Base-by-base conservation (phyloP, 2,113 vertebrate genomes). In the Pseudorectes ferrugineus region DNA sequence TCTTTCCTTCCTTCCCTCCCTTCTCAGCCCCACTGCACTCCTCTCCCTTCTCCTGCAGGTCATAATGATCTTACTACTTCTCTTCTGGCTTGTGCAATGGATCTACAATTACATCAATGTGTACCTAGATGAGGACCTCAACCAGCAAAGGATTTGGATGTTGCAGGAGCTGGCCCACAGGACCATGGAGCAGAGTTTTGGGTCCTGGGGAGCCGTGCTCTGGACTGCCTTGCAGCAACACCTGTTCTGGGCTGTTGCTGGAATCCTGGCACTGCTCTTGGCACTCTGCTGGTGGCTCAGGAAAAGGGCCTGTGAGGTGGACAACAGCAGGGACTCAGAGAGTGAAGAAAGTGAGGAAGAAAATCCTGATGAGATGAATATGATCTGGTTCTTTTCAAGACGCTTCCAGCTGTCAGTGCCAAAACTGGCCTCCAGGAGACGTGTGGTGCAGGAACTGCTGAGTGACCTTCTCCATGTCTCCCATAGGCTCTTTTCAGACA, bases 161-260 rank as follows among this genome's bases (percentile, higher is more conserved):
- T 31, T 28, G 54, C 29, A 40, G 70, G 61, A 46, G 20, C 2
- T 59, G n/a, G 12, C 17, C 29, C 33, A 20, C 0, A 3, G 8
- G 24, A 9, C 21, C 1, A 1, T 7, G 25, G 40, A 31, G 40
- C 29, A 31, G 17, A 35, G 3, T 46, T 6, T 4, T 0, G 2
- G 1, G 6, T 25, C 40, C 21, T 35, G 70, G 61, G 25, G 14
- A 61, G 54, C 17, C 0, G 0, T 43, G 31, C 18, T 57, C 45
- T 61, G n/a, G 11, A 12, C n/a, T 54, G 24, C 14, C 6, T 12
- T 75, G 14, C 54, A 46, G n/a, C 29, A 89, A 8, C 21, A 22
- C 43, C 36, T 38, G 12, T 38, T 73, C 36, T 80, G 67, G 68
- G 23, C 23, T 0, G 0, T 45, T 23, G 51, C 59, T 16, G 76